Evolutionary conservation across 2,888 invertebrate species (phyloP), one percentile per base, ranked within the genome.

Genomic region (Escarpia spicata): DNA sequence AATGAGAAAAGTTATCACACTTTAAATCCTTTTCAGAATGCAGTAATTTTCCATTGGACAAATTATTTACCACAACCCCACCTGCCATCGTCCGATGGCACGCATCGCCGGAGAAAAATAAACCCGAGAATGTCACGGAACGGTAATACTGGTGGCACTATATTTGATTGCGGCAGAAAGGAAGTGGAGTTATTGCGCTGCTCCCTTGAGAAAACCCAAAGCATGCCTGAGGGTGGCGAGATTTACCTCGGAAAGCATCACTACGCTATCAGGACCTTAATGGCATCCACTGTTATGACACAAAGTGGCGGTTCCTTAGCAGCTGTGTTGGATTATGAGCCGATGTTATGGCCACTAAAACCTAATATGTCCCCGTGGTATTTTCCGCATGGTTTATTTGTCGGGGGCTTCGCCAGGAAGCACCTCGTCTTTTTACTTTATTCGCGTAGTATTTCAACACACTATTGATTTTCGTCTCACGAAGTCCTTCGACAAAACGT

Each of bases 231-330:
- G 75, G 75, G 75, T 75, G n/a, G 75, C n/a, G 75, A 26, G 75
- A 75, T 75, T 75, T 75, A 75, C 75, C 19, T 75, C 75, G 19
- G 8, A 75, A 75, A 75, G 75, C 75, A 75, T 75, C 75, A 75
- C 75, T 75, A 75, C n/a, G 75, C 75, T 75, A 75, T 75, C 75
- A 75, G 75, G 15, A 26, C 75, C 75, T n/a, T 75, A 75, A 75
- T 75, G 75, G 75, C 75, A 75, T 75, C 75, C 75, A n/a, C 75
- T 75, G n/a, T 75, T 75, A n/a, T 75, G 75, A 75, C 75, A 75
- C 75, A 75, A 75, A 75, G 75, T 75, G 75, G 75, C 26, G 75
- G 75, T 75, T 75, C n/a, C 4, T 15, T 75, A 26, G 75, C 75
- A 75, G 75, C 75, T 75, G 75, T 75, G 75, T 75, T n/a, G n/a